Conservation (phyloP, 2,797 vertebrate genomes). For the Yasuhikotakia modesta region DNA sequence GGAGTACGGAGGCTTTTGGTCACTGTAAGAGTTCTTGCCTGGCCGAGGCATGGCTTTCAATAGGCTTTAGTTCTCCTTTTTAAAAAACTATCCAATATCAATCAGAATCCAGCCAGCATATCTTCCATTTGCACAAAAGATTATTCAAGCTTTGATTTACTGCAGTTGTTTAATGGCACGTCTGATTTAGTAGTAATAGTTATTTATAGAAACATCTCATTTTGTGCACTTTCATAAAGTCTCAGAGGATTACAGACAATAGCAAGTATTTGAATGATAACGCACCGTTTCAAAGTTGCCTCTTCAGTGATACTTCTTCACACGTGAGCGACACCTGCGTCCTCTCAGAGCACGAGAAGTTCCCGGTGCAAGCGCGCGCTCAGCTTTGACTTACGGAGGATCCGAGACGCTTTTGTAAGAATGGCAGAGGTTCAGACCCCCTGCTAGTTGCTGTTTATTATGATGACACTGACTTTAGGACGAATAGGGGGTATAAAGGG, state of each 20-base stretch:
- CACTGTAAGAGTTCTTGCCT: conserved; percentile 95
- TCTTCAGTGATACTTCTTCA: conserved; percentile 30
- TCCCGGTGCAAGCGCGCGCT: conserved; percentile 58
- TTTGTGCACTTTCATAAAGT: neutral
- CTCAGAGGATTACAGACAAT: conserved; percentile 1
- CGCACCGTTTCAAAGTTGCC: conserved; percentile 49
- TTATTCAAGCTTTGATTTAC: conserved; percentile 10
- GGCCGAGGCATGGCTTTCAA: conserved; percentile 87
- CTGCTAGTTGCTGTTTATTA: conserved; percentile 83
- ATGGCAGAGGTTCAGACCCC: conserved; percentile 79
- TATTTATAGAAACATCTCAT: neutral
- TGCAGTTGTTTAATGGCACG: conserved; percentile 5
- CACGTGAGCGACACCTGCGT: conserved; percentile 39
- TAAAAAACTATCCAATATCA: conserved; percentile 23
- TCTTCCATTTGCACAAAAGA: conserved; percentile 39
- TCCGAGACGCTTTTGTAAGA: conserved; percentile 84
- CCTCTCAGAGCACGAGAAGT: conserved; percentile 34
- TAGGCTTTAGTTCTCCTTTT: conserved; percentile 9
- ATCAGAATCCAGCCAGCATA: conserved; percentile 21
- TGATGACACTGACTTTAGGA: conserved; percentile 85
- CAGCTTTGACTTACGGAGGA: conserved; percentile 65
- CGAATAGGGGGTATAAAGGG: conserved; percentile 63
- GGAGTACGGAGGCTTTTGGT: conserved; percentile 93
- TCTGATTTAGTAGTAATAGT: conserved; percentile 15
- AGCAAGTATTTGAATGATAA: conserved; percentile 5